phyloP scores from a whole-genome alignment of 2,797 vertebrate species.

The Rhinatrema bivittatum region DNA sequence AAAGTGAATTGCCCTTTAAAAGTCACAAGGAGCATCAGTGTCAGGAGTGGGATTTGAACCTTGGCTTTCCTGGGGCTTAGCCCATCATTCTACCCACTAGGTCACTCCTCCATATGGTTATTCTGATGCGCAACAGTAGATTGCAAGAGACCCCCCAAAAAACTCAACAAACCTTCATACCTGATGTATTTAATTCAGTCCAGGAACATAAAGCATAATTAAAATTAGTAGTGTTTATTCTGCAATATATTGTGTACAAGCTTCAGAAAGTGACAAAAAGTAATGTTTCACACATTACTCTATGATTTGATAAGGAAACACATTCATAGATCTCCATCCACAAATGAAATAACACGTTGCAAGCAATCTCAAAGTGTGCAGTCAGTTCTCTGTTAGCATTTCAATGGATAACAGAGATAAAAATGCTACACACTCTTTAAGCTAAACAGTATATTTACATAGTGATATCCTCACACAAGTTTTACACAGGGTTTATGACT shows the following conservation, averaged over 20 bases:
- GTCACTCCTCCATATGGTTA: too few relatives aligned
- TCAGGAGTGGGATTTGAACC: too few relatives aligned
- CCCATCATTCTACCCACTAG: too few relatives aligned
- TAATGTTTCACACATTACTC: constrained; percentile 1
- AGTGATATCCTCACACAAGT: background rate
- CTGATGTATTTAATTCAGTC: too few relatives aligned
- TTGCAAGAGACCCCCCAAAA: too few relatives aligned
- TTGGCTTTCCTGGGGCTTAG: too few relatives aligned
- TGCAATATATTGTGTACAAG: constrained; percentile 25
- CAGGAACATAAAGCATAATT: too few relatives aligned
- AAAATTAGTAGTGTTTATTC: constrained; percentile 42
- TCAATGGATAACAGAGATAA: background rate
- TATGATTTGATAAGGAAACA: constrained; percentile 25
- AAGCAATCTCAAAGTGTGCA: constrained; percentile 3
- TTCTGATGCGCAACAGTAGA: too few relatives aligned
- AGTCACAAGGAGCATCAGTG: too few relatives aligned
- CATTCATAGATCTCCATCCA: constrained; percentile 11
- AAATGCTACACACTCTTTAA: background rate
- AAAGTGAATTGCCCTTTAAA: too few relatives aligned
- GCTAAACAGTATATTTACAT: constrained; percentile 6
- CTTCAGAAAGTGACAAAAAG: background rate
- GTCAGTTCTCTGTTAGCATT: background rate
- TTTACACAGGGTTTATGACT: constrained; percentile 23
- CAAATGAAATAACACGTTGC: constrained; percentile 13
- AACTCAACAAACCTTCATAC: too few relatives aligned